phyloP scores from a whole-genome alignment of 2,113 vertebrate genomes.

The Elephas maximus region DNA sequence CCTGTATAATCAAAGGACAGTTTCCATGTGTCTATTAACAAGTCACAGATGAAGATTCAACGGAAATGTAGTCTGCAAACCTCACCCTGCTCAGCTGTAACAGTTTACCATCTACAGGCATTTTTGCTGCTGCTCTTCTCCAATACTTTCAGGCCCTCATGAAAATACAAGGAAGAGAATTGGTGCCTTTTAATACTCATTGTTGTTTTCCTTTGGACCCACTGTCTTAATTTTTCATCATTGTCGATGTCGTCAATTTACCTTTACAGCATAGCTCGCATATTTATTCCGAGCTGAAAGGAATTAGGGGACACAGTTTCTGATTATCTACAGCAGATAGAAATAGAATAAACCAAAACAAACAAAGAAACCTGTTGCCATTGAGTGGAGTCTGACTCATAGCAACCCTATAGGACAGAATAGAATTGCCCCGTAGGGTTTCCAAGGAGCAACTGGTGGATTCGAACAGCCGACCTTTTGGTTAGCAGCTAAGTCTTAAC shows the following conservation, averaged over 20 bases:
- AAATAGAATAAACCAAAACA: neutral
- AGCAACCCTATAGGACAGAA: too few species aligned
- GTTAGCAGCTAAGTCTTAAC: too few species aligned
- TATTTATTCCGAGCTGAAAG: constrained; percentile 8
- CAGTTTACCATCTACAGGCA: too few species aligned
- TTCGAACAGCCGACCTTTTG: too few species aligned
- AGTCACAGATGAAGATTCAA: neutral
- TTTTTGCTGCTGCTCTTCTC: neutral
- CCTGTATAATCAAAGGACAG: neutral
- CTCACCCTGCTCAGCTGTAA: neutral
- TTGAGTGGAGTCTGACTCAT: too few species aligned
- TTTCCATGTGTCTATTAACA: neutral
- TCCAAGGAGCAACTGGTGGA: too few species aligned
- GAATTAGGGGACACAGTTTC: neutral
- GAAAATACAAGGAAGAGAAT: neutral
- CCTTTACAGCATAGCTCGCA: neutral
- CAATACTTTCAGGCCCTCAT: neutral
- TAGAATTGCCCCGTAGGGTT: too few species aligned
- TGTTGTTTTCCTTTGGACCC: neutral
- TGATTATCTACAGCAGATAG: neutral
- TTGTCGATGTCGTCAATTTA: neutral
- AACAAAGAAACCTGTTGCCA: too few species aligned
- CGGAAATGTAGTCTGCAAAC: neutral
- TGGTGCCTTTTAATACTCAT: neutral
- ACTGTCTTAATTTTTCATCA: neutral